Percentiles rank a stretch among this genome's conserved stretches.
phyloP scores from a whole-genome alignment of 2,113 vertebrate species.

The Shinisaurus crocodilurus region DNA sequence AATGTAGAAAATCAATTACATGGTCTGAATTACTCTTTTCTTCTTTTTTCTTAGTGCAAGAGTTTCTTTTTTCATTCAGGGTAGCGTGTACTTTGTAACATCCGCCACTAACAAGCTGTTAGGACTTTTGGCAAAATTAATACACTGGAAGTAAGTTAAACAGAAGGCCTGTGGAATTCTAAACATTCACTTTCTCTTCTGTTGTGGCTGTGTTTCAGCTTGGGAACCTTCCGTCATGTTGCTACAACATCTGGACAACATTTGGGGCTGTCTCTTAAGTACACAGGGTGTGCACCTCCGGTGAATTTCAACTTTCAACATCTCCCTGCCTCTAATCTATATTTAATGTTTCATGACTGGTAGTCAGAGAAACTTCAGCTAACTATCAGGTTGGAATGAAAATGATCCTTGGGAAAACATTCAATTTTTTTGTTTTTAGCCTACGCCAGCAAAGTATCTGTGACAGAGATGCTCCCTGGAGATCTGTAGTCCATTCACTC shows the following conservation, averaged over 20 bases:
- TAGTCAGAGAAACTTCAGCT: slow-evolving; percentile 82
- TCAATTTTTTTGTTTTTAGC: slow-evolving; percentile 65
- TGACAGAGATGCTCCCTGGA: slow-evolving; percentile 77
- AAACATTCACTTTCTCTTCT: slow-evolving; percentile 76
- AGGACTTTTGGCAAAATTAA: slow-evolving; percentile 76
- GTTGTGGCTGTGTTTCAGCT: slow-evolving; percentile 74
- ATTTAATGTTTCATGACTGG: slow-evolving; percentile 86
- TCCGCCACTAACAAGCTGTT: slow-evolving; percentile 76
- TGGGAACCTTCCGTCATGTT: slow-evolving; percentile 73
- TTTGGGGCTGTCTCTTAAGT: slow-evolving; percentile 80
- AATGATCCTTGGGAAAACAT: slow-evolving; percentile 83
- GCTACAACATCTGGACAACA: slow-evolving; percentile 83
- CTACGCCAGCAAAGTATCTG: slow-evolving; percentile 71
- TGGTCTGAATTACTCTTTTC: slow-evolving; percentile 74
- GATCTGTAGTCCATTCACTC: slow-evolving; percentile 79
- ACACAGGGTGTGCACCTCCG: slow-evolving; percentile 75
- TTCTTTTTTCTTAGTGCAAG: slow-evolving; percentile 68
- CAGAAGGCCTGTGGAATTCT: slow-evolving; percentile 77
- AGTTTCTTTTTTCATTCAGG: slow-evolving; percentile 72
- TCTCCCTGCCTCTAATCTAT: slow-evolving; percentile 85
- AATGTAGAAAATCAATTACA: slow-evolving; percentile 79
- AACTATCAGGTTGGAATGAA: slow-evolving; percentile 84
- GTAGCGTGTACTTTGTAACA: slow-evolving; percentile 66
- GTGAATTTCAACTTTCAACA: slow-evolving; percentile 85
- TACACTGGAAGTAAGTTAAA: slow-evolving; percentile 75